Evolutionary conservation across 2,113 vertebrate genomes (phyloP).

Genomic region (Anolis sagrei): DNA sequence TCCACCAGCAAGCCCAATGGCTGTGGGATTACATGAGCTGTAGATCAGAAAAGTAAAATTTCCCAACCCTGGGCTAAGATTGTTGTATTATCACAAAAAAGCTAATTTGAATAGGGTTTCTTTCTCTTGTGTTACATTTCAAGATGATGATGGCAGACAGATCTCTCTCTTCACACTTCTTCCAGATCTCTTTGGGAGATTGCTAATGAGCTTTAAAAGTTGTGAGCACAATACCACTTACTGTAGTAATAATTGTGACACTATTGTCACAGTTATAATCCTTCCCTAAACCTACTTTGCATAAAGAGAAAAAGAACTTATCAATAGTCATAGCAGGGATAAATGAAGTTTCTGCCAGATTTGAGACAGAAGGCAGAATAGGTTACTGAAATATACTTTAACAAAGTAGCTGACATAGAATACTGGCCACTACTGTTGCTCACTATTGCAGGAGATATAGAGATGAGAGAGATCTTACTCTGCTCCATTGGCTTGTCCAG

Average conservation of each 20-base stretch:
- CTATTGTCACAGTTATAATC: no score
- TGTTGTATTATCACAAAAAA: neutral
- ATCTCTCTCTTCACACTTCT: neutral
- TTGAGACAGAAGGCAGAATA: neutral
- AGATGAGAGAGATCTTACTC: neutral
- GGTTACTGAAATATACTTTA: neutral
- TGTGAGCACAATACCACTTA: no score
- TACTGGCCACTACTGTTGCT: neutral
- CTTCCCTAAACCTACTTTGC: neutral
- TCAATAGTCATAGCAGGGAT: no score
- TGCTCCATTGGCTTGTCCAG: neutral
- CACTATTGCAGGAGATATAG: neutral
- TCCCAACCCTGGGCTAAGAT: neutral
- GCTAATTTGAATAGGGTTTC: neutral
- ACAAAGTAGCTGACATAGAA: no score
- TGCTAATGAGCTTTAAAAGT: no score
- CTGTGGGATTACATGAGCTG: no score
- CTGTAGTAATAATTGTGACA: no score
- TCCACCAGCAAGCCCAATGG: neutral
- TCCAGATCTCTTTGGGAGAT: no score
- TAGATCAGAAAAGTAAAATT: no score
- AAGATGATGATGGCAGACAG: neutral
- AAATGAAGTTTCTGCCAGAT: no score
- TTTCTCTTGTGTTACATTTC: neutral
- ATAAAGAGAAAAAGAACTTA: neutral